Percentiles rank a stretch among this genome's conserved stretches.
phyloP scores from a whole-genome alignment of 2,797 vertebrate species.

The Psittacula echo region DNA sequence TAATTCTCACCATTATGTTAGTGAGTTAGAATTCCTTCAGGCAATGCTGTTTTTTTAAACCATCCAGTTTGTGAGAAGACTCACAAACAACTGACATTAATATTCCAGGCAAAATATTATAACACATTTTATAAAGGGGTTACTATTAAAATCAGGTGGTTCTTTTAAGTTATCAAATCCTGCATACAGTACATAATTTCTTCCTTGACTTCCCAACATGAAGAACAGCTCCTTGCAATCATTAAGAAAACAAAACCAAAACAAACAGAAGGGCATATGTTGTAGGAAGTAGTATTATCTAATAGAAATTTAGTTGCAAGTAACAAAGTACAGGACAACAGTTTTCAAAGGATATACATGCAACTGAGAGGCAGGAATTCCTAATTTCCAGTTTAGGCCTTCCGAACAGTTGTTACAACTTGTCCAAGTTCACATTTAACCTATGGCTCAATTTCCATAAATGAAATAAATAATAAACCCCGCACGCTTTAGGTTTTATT shows the following conservation, averaged over 20 bases:
- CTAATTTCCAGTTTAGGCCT: neutral
- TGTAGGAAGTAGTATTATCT: neutral
- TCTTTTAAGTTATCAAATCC: neutral
- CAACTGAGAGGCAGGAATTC: neutral
- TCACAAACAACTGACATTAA: neutral
- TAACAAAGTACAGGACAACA: neutral
- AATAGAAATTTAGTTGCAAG: neutral
- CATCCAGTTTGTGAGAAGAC: neutral
- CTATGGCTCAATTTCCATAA: slow-evolving; percentile 23
- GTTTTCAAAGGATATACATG: neutral
- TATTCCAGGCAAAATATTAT: neutral
- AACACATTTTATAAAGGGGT: neutral
- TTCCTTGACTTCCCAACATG: neutral
- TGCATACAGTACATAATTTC: neutral
- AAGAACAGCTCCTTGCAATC: neutral
- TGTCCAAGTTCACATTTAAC: slow-evolving; percentile 11
- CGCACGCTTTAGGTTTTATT: neutral
- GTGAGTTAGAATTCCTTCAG: neutral
- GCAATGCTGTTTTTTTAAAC: neutral
- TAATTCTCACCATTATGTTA: neutral
- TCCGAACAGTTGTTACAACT: slow-evolving; percentile 8
- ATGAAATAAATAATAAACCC: neutral
- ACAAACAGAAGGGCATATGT: neutral
- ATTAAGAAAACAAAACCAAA: neutral
- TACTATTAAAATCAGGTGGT: neutral